Conservation (phyloP, 1,140 invertebrate species). For the Drosophila suzukii region DNA sequence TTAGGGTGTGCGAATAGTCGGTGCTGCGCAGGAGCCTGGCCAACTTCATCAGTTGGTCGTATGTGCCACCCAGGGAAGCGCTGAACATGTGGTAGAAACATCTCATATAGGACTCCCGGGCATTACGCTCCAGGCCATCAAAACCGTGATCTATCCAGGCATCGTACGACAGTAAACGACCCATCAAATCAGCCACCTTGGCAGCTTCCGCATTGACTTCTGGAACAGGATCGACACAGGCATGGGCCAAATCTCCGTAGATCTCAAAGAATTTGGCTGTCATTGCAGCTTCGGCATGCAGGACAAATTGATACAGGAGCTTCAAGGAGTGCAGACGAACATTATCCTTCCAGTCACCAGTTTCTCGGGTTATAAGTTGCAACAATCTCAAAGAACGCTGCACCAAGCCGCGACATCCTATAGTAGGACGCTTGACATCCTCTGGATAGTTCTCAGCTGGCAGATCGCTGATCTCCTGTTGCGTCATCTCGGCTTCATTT, state of each 20-base stretch:
- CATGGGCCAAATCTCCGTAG: constrained; percentile 85
- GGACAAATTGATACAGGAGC: constrained; percentile 88
- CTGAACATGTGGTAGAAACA: constrained; percentile 86
- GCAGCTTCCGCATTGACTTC: constrained; percentile 59
- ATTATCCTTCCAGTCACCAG: constrained; percentile 90
- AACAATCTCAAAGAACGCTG: constrained; percentile 89
- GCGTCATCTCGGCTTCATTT: constrained; percentile 91
- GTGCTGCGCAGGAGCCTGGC: constrained; percentile 69
- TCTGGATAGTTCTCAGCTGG: constrained; percentile 88
- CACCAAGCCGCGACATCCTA: constrained; percentile 90
- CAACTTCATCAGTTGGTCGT: constrained; percentile 78
- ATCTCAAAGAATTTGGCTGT: constrained; percentile 87
- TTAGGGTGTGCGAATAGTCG: constrained; percentile 83
- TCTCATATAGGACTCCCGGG: constrained; percentile 67
- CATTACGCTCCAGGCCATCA: constrained; percentile 65
- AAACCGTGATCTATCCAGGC: constrained; percentile 77
- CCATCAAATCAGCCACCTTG: constrained; percentile 77
- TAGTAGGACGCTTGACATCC: constrained; percentile 88
- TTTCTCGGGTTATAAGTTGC: constrained; percentile 88
- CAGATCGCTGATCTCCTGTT: constrained; percentile 88
- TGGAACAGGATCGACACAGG: constrained; percentile 77
- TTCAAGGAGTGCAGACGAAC: constrained; percentile 90
- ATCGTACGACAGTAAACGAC: constrained; percentile 63
- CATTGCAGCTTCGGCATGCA: constrained; percentile 89
- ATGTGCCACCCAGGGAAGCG: constrained; percentile 87